These are phyloP conservation scores for Melanchra persicariae DNA, from an alignment of 2,888 invertebrate genomes.

Conservation along the genomic window DNA sequence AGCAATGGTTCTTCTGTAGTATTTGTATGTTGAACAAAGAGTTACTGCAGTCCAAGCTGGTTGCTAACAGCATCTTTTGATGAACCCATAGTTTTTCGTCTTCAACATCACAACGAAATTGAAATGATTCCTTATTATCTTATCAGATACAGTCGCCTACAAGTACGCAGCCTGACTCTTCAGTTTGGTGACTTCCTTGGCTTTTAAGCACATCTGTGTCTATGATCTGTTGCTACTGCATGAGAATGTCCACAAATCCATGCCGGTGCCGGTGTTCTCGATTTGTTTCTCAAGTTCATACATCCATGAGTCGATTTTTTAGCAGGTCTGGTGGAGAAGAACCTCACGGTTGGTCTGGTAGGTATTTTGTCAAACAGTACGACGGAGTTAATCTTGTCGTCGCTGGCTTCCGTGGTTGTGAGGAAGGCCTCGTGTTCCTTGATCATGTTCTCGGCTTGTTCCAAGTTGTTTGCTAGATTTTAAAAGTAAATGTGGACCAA, in stretches of 20 bases:
- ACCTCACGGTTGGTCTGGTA: constrained; percentile 98
- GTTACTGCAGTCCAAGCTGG: no score
- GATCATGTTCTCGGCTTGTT: constrained; percentile 99
- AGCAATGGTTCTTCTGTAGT: no score
- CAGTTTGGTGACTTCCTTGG: constrained; percentile 97
- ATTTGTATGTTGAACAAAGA: no score
- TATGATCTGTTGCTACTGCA: constrained; percentile 99
- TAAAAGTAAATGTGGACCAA: background rate
- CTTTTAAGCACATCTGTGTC: constrained; percentile 99
- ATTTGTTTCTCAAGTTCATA: constrained; percentile 99
- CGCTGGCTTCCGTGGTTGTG: constrained; percentile 99
- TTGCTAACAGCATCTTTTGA: no score
- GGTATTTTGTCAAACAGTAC: constrained; percentile 98
- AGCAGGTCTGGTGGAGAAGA: constrained; percentile 99
- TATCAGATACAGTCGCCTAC: constrained; percentile 97
- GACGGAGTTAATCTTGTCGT: constrained; percentile 99
- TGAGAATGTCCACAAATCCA: constrained; percentile 99
- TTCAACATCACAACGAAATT: constrained; percentile 99
- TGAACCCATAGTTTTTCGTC: constrained; percentile 99
- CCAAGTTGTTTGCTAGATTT: constrained; percentile 93
- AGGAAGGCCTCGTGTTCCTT: constrained; percentile 99
- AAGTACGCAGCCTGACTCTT: constrained; percentile 99
- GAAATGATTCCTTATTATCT: constrained; percentile 99
- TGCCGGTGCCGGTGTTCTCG: constrained; percentile 98
- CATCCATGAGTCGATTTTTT: constrained; percentile 99